Evolutionary conservation across 2,797 vertebrate species (phyloP), one percentile per base, ranked within the genome.

Genomic region (Protonibea diacanthus): DNA sequence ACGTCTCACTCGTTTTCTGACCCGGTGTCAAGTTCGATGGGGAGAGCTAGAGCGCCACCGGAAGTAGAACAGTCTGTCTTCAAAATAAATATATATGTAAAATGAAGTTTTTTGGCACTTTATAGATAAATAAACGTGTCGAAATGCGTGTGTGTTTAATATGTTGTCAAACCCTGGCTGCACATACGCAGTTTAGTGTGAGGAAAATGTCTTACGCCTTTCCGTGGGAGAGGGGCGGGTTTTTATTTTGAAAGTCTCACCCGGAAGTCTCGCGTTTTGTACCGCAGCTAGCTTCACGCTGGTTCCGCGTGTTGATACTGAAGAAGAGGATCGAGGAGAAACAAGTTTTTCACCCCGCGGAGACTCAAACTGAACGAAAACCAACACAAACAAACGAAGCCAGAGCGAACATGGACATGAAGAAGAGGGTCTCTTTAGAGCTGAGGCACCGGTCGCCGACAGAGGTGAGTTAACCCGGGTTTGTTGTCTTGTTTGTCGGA

Each of bases 391-490:
- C 33, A 8, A 33, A 33, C 33, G 33, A 33, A 33, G 33, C 1
- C 51, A 21, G 58, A 60, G 68, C 33, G 85, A 94, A 92, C 80
- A 97, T 97, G 96, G 96, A 97, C 72, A 97, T 98, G 96, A 96
- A 96, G 91, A 97, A 95, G 89, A 93, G 96, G 91, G 96, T 98
- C 80, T 95, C 95, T 66, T 85, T 97, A 90, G 97, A 98, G 76
- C 94, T 97, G 79, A 92, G 96, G 90, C 96, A 98, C 95, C 95
- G 95, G 91, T 95, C 96, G 38, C 97, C 97, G 61, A 93, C 95
- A 25, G 97, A 97, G 69, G 97, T 98, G 86, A 96, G 96, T 86
- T 38, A 6, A 9, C 72, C 49, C 53, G 48, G 45, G 52, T 44
- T 72, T 42, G 55, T 10, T 8, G 64, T 48, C 6, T 51, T 57